Evolutionary conservation across 2,888 invertebrate genomes (phyloP).

Genomic region (Drosophila subquinaria): DNA sequence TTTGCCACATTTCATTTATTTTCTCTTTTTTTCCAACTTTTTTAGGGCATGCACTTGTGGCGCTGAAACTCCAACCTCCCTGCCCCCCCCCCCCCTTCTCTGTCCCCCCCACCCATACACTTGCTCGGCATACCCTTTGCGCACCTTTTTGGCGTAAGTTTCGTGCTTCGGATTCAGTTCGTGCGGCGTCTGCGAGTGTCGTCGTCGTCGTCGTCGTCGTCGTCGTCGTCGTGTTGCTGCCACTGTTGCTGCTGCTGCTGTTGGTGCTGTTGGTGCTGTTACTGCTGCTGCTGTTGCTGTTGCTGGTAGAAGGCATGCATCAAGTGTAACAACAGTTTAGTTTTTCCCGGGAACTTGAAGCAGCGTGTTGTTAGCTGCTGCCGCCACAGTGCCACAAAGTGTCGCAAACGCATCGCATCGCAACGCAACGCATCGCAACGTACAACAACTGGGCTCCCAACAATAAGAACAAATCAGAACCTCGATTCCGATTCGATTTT

Average conservation of each 20-base stretch:
- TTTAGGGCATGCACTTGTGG: slow-evolving; percentile 23
- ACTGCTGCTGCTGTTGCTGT: slow-evolving; percentile 32
- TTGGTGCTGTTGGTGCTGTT: slow-evolving; percentile 5
- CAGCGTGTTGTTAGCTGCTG: slow-evolving; percentile 74
- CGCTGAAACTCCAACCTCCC: slow-evolving; percentile 1
- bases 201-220: slow-evolving; percentile 1
- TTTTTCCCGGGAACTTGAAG: slow-evolving; percentile 86
- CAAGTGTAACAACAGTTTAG: slow-evolving; percentile 86
- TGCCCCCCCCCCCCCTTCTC: background rate
- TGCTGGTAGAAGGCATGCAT: slow-evolving; percentile 79
- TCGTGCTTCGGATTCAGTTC: slow-evolving; percentile 27
- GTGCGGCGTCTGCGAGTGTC: slow-evolving; percentile 19
- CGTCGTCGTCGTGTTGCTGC: slow-evolving; percentile 5
- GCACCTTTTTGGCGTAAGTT: slow-evolving; percentile 20
- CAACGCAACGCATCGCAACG: slow-evolving; percentile 9
- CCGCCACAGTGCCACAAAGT: slow-evolving; percentile 38
- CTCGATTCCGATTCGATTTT: slow-evolving; percentile 3
- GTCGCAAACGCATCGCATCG: background rate
- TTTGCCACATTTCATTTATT: background rate
- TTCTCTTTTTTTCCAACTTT: background rate
- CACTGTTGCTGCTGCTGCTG: slow-evolving; percentile 5
- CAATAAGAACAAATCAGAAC: slow-evolving; percentile 13
- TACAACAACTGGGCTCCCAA: slow-evolving; percentile 4
- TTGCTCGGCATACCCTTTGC: slow-evolving; percentile 13
- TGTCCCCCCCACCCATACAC: background rate